Percentiles rank a stretch among this genome's conserved stretches.
Evolutionary conservation across 2,797 vertebrate genomes (phyloP).

Genomic region (Sebastes vulpes): DNA sequence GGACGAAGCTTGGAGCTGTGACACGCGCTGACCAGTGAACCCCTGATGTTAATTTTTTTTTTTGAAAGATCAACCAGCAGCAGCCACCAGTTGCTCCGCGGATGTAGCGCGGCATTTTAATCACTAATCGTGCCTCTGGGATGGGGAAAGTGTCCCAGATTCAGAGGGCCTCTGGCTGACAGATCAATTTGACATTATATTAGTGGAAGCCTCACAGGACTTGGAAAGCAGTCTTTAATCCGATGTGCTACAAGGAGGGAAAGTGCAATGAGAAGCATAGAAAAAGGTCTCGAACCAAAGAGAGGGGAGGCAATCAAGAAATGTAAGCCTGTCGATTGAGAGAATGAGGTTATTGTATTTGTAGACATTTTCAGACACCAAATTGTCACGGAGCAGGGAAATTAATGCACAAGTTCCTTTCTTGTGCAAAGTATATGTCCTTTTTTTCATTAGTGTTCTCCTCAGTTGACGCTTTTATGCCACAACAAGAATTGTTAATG

Average conservation of each 20-base stretch:
- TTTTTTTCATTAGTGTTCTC: neutral
- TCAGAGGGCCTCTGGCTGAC: conserved; percentile 61
- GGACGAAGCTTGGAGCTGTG: neutral
- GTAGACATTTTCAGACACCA: neutral
- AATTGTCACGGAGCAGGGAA: neutral
- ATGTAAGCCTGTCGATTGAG: neutral
- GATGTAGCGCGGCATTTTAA: conserved; percentile 47
- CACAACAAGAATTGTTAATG: neutral
- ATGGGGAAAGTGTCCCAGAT: conserved; percentile 64
- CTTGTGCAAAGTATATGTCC: neutral
- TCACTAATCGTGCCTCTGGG: conserved; percentile 60
- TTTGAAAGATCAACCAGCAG: conserved; percentile 9
- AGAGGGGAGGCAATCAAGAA: conserved; percentile 7
- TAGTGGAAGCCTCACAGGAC: conserved; percentile 51
- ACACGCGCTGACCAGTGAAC: conserved; percentile 12
- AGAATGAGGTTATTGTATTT: conserved; percentile 12
- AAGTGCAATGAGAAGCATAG: conserved; percentile 38
- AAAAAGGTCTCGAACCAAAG: conserved; percentile 21
- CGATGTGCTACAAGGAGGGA: conserved; percentile 42
- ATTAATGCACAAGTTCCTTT: neutral
- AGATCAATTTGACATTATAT: conserved; percentile 76
- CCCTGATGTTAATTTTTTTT: neutral
- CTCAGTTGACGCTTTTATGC: neutral
- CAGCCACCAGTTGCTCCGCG: conserved; percentile 47
- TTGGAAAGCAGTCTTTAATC: conserved; percentile 69